Base-by-base conservation (phyloP, 2,888 invertebrate genomes). In the Agrilus biguttatus region DNA sequence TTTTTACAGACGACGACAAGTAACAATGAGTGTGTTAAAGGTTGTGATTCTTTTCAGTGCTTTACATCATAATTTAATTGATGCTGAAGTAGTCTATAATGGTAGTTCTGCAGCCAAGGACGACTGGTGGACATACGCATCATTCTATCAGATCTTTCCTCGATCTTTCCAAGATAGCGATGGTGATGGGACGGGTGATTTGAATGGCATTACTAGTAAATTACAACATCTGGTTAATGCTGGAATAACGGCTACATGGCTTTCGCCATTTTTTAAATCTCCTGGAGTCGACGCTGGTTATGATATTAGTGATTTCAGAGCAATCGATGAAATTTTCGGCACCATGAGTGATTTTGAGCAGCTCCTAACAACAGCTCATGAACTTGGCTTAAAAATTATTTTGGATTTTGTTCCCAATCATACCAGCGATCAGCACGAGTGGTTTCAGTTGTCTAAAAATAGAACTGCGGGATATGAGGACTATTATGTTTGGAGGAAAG, bases 221-320 rank as follows among this genome's bases (percentile, higher is more conserved):
- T 52, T 58, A 35, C 42, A 54, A 5, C 54, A 60, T 50, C 47
- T 63, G 5, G 51, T 53, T 40, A 77, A 83, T 7, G 67, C 82
- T 1, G 83, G 84, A 0, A 71, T 89, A 0, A 77, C 76, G 8
- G 82, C 81, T 0, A 73, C 86, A 42, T 89, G 90, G 88, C 66
- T 92, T 44, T 88, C 87, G 0, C 89, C 91, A 0, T 82, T 91
- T 53, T 88, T 80, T 64, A 69, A 71, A 43, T 88, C 88, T 0
- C 89, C 90, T 0, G 83, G 86, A 82, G 71, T 75, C 0, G 91
- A 92, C 65, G 83, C 83, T 59, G 91, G 91, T 0, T 91, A 91
- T 55, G 81, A 81, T 51, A 71, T 80, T 28, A 58, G 73, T 2
- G 68, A 78, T 55, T 78, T 71, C 53, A 71, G 60, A 5, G 68